These are phyloP conservation scores for Reticulitermes speratus DNA, from an alignment of 1,140 invertebrate species.

Conservation along the genomic window DNA sequence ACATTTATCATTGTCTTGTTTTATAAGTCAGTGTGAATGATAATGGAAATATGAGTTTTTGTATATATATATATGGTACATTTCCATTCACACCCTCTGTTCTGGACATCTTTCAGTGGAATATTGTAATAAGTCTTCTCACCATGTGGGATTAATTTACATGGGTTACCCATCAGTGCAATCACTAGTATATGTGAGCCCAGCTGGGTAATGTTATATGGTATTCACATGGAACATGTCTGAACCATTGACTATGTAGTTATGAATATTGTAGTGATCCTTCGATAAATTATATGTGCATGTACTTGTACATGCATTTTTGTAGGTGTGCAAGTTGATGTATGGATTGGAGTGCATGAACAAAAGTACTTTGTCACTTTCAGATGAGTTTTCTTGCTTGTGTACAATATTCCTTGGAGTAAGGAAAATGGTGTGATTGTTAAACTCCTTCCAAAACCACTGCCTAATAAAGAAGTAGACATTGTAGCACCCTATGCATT, in stretches of 20 bases:
- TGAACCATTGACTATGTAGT: not conserved
- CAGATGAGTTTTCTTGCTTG: not conserved
- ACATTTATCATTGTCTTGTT: slow-evolving; percentile 8
- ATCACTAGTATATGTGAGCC: too few relatives aligned
- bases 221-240: not conserved
- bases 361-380: not conserved
- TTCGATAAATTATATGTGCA: not conserved
- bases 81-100: too few relatives aligned
- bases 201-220: not conserved
- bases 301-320: too few relatives aligned
- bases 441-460: not conserved
- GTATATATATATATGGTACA: too few relatives aligned
- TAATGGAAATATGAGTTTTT: not conserved
- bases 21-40: not conserved
- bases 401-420: not conserved
- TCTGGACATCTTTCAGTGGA: too few relatives aligned
- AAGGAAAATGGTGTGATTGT: not conserved
- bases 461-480: not conserved
- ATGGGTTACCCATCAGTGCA: too few relatives aligned
- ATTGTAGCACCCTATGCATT: not conserved
- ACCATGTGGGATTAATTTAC: too few relatives aligned
- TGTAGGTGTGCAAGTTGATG: not conserved
- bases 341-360: not conserved
- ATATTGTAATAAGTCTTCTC: too few relatives aligned
- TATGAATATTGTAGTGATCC: not conserved